These are phyloP conservation scores for Sitta carolinensis DNA, from an alignment of 2,797 vertebrate species.

Conservation along the genomic window DNA sequence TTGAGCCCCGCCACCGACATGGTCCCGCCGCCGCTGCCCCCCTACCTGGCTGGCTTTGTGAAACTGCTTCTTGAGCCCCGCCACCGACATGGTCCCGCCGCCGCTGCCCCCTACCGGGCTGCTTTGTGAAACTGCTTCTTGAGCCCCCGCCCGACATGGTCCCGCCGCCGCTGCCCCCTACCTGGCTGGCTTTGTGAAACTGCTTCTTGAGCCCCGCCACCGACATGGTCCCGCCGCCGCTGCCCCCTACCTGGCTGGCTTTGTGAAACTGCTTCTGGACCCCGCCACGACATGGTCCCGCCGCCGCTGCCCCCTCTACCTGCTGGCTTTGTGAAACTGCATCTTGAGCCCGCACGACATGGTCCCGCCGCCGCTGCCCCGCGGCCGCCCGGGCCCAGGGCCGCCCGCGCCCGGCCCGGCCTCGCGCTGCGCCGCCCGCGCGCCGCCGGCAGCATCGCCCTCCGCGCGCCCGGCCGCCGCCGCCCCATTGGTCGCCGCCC, in stretches of 20 bases:
- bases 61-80: slow-evolving; percentile 94
- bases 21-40: not conserved
- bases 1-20: slow-evolving; percentile 75
- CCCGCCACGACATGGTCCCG: slow-evolving; percentile 88
- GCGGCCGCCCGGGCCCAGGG: not conserved
- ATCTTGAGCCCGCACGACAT: slow-evolving; percentile 88
- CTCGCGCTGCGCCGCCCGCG: not conserved
- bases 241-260: slow-evolving; percentile 88
- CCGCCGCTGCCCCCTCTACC: slow-evolving; percentile 74
- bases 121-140: slow-evolving; percentile 96
- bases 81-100: slow-evolving; percentile 85
- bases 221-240: not conserved
- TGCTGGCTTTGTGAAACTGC: slow-evolving; percentile 95
- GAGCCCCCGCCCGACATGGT: slow-evolving; percentile 81
- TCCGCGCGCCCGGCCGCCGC: not conserved
- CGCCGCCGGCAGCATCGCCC: not conserved
- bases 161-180: slow-evolving; percentile 52
- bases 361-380: not conserved
- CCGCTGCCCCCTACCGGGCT: slow-evolving; percentile 84
- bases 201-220: slow-evolving; percentile 87
- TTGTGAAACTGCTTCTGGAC: slow-evolving; percentile 96
- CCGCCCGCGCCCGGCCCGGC: not conserved
- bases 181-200: slow-evolving; percentile 96
- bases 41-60: slow-evolving; percentile 95
- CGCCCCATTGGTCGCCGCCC: slow-evolving; percentile 21